phyloP scores from a whole-genome alignment of 2,113 vertebrate genomes.

The Panthera uncia region DNA sequence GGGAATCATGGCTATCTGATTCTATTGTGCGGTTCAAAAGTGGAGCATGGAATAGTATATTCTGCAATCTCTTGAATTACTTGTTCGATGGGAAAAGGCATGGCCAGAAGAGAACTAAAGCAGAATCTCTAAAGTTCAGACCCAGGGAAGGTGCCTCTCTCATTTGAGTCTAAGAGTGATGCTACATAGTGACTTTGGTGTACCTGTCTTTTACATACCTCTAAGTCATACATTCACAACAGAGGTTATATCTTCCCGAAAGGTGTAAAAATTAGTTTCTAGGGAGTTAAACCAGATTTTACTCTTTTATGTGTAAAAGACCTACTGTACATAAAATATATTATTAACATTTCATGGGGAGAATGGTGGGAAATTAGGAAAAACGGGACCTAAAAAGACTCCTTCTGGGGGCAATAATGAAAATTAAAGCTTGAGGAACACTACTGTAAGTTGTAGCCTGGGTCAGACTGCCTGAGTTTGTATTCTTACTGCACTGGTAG shows the following conservation, averaged over 20 bases:
- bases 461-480: neutral
- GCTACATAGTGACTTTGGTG: rapidly evolving
- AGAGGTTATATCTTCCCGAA: neutral
- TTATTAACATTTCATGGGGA: neutral
- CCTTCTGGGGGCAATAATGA: neutral
- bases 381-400: neutral
- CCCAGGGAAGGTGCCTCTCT: neutral
- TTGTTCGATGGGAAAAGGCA: neutral
- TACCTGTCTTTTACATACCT: neutral
- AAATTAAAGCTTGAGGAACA: neutral
- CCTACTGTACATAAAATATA: neutral
- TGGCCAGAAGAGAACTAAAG: neutral
- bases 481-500: neutral
- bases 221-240: neutral
- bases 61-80: neutral
- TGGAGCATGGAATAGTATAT: neutral
- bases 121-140: neutral
- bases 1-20: neutral
- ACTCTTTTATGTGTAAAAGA: neutral
- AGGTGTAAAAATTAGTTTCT: neutral
- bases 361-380: neutral
- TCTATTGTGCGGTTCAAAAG: neutral
- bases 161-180: neutral
- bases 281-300: neutral
- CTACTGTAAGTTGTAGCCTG: neutral